Percentiles rank a stretch among this genome's conserved stretches.
Conservation (phyloP, 1,140 invertebrate species). For the Nephotettix cincticeps region DNA sequence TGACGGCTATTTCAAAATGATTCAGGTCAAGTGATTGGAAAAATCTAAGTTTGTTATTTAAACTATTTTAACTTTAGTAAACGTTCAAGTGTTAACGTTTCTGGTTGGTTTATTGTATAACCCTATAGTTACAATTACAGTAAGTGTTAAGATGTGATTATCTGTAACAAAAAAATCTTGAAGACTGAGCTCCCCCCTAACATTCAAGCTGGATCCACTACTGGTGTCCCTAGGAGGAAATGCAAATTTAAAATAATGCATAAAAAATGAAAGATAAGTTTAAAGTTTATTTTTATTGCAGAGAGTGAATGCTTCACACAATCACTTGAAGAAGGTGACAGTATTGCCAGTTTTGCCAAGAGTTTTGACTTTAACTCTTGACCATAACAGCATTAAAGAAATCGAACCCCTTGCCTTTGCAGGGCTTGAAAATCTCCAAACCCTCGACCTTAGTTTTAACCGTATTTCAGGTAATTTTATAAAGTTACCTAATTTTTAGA, state of each 20-base stretch:
- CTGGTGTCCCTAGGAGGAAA: background rate
- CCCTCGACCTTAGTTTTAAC: constrained; percentile 5
- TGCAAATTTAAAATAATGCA: background rate
- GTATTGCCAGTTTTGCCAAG: background rate
- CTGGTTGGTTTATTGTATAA: no score
- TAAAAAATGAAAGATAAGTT: background rate
- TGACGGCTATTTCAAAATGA: no score
- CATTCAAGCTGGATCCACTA: background rate
- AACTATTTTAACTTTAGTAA: no score
- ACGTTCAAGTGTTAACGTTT: no score
- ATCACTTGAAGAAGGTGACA: constrained; percentile 3
- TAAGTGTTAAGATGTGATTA: background rate
- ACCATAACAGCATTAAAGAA: constrained; percentile 19
- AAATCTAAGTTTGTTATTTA: no score
- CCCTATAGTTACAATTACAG: no score
- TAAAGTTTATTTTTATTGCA: background rate
- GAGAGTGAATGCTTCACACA: background rate
- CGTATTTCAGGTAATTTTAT: constrained; percentile 17
- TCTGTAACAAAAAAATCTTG: background rate
- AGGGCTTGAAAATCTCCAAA: constrained; percentile 7
- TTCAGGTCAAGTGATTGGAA: no score
- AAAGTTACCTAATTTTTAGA: no score
- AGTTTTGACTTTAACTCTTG: background rate
- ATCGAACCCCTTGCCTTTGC: constrained; percentile 1
- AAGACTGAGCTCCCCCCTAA: background rate